Evolutionary conservation across 2,797 vertebrate genomes (phyloP), one percentile per base, ranked within the genome.

Genomic region (Argyrosomus regius): DNA sequence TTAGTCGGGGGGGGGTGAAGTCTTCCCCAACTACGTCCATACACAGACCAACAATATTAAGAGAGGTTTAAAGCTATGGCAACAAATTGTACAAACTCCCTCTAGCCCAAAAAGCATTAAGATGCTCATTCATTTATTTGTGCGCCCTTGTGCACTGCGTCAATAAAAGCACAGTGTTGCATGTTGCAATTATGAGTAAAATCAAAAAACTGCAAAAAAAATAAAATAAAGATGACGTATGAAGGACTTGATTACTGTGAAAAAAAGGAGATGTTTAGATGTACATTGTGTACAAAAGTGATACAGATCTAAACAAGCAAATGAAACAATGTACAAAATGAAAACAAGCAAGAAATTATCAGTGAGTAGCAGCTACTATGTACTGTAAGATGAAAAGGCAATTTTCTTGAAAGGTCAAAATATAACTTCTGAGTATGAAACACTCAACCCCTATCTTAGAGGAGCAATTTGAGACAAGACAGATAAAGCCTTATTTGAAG

Each of bases 21-120:
- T 77, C 54, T 24, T 52, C 20, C 58, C 10, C 4, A 22, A 22
- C 22, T 5, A 39, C 31, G 24, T 68, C 52, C 13, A 24, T 63
- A 58, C 46, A 69, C 45, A 69, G 26, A 65, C 8, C 52, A 81
- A 71, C 76, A 80, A 70, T 62, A 24, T n/a, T 28, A 61, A 64
- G 4, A 65, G 54, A 68, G 22, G 4, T 35, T 28, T 57, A 54
- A 78, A 53, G 28, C 41, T 60, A 59, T 70, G 74, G 64, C 75
- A 78, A 50, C 48, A 41, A 45, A 71, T 66, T 54, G 10, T 20
- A 65, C 22, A 26, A 35, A 35, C 75, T 83, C 79, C 66, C 59
- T 56, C 35, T n/a, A 71, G 4, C 3, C n/a, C 35, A 31, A n/a
- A 68, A 75, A 43, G 26, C 7, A 59, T 54, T 24, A 45, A 49